Base-by-base conservation (phyloP, 1,140 invertebrate species). In the Drosophila nasuta region DNA sequence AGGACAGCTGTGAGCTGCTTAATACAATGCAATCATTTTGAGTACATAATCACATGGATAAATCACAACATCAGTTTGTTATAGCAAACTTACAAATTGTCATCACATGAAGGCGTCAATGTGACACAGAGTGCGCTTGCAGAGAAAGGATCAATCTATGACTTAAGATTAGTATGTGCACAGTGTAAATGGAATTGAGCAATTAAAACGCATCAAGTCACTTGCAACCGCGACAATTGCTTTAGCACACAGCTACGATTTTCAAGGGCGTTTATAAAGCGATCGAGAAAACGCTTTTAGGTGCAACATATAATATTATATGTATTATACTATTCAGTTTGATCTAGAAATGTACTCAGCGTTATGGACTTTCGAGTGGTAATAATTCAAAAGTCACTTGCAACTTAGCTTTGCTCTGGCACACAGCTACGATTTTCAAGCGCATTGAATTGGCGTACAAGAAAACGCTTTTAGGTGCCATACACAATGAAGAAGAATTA, bases 81-180 rank as follows among this genome's bases (percentile, higher is more conserved):
- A 17, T 88, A 52, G 83, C 83, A 88, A 88, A 79, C 56, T 80
- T 49, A 82, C 83, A 88, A 87, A 88, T 82, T 88, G 83, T 88
- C 60, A 62, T 88, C 83, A 88, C 83, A 82, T 54, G 69, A 54
- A 63, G 60, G 2, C 56, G 59, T 51, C 60, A 78, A 70, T 60
- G 83, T 82, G 79, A 88, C 83, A 87, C 83, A 88, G 83, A 87
- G 85, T 88, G 83, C 85, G 67, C 79, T 83, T 88, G 83, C 83
- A 38, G 8, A 45, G 4, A 5, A 2, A 0, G 3, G 7, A 15
- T 15, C 35, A 28, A 58, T 35, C 13, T 45, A 8, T 60, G 33
- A 38, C 5, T 8, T 20, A 17, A 54, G 5, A 66, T n/a, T 56
- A 54, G 6, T n/a, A 0, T 88, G 74, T 77, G 67, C 51, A 67